Conservation (phyloP, 1,140 invertebrate species). For the Monomorium pharaonis region DNA sequence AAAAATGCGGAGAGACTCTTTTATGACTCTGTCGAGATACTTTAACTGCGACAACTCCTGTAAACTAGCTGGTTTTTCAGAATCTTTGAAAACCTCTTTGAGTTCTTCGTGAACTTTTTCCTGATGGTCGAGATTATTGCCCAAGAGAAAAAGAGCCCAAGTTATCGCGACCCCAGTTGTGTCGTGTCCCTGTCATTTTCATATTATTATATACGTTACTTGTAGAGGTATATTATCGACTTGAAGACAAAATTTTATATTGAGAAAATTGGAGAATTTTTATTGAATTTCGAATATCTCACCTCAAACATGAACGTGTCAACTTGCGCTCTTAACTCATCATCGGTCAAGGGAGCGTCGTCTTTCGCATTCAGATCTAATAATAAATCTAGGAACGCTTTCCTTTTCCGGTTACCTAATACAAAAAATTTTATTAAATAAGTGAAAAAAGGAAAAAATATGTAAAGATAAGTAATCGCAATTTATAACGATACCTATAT, state of each 20-base stretch:
- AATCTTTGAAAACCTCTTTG: slow-evolving; percentile 85
- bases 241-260: background rate
- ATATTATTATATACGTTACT: background rate
- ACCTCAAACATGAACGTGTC: slow-evolving; percentile 93
- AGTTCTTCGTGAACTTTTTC: slow-evolving; percentile 88
- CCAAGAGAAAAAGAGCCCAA: slow-evolving; percentile 86
- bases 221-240: background rate
- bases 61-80: slow-evolving; percentile 76
- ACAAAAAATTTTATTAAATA: background rate
- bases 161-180: slow-evolving; percentile 88
- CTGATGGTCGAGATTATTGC: slow-evolving; percentile 86
- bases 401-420: slow-evolving; percentile 81
- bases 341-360: slow-evolving; percentile 86
- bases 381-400: slow-evolving; percentile 90
- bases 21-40: slow-evolving; percentile 89
- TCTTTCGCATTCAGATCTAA: slow-evolving; percentile 86
- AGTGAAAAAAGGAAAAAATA: background rate
- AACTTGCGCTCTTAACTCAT: slow-evolving; percentile 90
- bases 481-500: slow-evolving; percentile 7
- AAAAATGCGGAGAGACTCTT: slow-evolving; percentile 87
- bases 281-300: slow-evolving; percentile 45
- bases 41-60: slow-evolving; percentile 85
- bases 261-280: background rate
- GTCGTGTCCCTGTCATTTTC: slow-evolving; percentile 85
- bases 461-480: background rate